Evolutionary conservation across 1,140 invertebrate genomes (phyloP).

Genomic region (Brachionus angularis): DNA sequence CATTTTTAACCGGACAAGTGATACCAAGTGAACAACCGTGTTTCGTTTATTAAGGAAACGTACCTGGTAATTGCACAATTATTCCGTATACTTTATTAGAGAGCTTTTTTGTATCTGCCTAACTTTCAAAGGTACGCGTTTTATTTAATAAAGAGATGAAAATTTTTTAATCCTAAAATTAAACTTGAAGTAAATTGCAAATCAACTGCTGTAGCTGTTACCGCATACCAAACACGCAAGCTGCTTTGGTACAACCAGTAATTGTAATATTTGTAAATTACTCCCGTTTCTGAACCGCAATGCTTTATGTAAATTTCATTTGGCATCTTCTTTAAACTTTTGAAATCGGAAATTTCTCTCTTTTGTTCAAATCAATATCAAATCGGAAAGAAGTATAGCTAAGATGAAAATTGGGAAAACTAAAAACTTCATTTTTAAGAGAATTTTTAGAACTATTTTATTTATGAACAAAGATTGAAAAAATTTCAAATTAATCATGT

Average conservation of each 20-base stretch:
- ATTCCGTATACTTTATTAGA: constrained; percentile 23
- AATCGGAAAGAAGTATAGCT: too few relatives aligned
- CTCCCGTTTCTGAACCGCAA: constrained; percentile 27
- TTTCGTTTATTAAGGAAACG: constrained; percentile 17
- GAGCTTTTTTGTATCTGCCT: constrained; percentile 2
- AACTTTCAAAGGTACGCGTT: too few relatives aligned
- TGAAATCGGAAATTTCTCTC: constrained; percentile 5
- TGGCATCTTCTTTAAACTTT: background rate
- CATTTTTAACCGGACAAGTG: constrained; percentile 21
- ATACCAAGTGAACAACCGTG: constrained; percentile 29
- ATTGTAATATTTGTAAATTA: constrained; percentile 7
- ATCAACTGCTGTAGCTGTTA: constrained; percentile 16
- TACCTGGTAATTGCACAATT: constrained; percentile 9
- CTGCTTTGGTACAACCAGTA: constrained; percentile 4
- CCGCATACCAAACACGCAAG: background rate
- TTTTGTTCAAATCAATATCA: constrained; percentile 6
- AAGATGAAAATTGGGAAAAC: too few relatives aligned
- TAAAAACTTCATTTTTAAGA: too few relatives aligned
- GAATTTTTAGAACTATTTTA: too few relatives aligned
- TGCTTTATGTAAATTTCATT: constrained; percentile 33
- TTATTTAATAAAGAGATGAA: background rate
- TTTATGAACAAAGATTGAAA: too few relatives aligned
- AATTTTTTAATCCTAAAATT: background rate
- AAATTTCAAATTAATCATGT: too few relatives aligned
- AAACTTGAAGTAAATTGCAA: constrained; percentile 29